Evolutionary conservation across 2,113 vertebrate species (phyloP).

Genomic region (Otocyon megalotis): DNA sequence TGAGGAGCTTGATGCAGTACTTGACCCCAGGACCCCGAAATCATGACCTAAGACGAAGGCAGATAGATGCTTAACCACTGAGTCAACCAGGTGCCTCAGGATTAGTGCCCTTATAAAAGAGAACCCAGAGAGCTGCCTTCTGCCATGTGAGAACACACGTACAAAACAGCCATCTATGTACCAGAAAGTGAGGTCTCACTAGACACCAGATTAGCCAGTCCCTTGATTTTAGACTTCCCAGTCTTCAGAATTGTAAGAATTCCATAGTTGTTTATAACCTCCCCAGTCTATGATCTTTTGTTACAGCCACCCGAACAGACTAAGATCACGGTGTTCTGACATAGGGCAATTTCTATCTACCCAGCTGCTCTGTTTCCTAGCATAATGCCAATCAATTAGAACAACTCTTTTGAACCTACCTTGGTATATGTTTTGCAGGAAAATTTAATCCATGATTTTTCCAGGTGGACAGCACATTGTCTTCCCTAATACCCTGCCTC

Average conservation of each 20-base stretch:
- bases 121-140: not conserved
- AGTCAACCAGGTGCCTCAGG: too few relatives aligned
- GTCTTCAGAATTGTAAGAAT: not conserved
- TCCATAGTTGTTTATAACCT: not conserved
- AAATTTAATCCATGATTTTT: not conserved
- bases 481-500: not conserved
- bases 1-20: too few relatives aligned
- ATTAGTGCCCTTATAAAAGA: not conserved
- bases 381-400: not conserved
- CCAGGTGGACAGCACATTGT: not conserved
- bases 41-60: too few relatives aligned
- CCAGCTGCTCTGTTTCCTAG: not conserved
- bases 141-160: not conserved
- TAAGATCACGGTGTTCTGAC: slow-evolving; percentile 8
- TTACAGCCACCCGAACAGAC: not conserved
- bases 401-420: not conserved
- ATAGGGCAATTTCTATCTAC: not conserved
- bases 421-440: not conserved
- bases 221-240: not conserved
- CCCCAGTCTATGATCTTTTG: not conserved
- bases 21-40: too few relatives aligned
- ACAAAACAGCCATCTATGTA: not conserved
- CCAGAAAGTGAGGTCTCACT: not conserved
- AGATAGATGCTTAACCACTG: too few relatives aligned
- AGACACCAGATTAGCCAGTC: not conserved